Evolutionary conservation across 2,113 vertebrate species (phyloP).

Genomic region (Eulemur rufifrons): DNA sequence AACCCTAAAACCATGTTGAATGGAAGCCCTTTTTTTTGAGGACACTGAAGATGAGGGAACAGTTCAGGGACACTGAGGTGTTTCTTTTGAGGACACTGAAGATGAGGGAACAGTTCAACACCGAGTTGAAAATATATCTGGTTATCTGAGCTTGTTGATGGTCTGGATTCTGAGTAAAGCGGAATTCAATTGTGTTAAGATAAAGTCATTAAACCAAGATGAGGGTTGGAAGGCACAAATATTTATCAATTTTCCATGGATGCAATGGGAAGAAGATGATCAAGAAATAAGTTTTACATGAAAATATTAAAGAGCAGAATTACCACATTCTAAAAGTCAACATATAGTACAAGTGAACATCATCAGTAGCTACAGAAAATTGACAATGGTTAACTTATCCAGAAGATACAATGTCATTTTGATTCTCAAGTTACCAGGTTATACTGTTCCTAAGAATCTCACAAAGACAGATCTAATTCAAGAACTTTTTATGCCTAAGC

Average conservation of each 20-base stretch:
- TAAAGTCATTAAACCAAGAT: constrained; percentile 28
- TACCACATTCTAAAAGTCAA: background rate
- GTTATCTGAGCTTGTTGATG: constrained; percentile 2
- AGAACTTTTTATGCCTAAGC: constrained; percentile 36
- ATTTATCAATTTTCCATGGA: background rate
- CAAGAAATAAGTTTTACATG: background rate
- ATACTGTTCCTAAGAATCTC: constrained; percentile 24
- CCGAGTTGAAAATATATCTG: constrained; percentile 18
- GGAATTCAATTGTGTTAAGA: background rate
- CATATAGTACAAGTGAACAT: background rate
- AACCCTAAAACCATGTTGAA: background rate
- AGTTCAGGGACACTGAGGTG: background rate
- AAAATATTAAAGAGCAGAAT: background rate
- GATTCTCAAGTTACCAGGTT: background rate
- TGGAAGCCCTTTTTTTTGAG: background rate
- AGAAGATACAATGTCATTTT: constrained; percentile 35
- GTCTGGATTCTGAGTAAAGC: background rate
- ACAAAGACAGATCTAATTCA: constrained; percentile 50
- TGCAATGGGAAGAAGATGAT: constrained; percentile 8
- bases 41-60: background rate
- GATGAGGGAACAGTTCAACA: background rate
- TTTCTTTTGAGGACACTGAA: background rate
- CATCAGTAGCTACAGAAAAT: background rate
- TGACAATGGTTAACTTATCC: background rate
- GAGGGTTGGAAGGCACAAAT: background rate